These are phyloP conservation scores for Eristalis pertinax DNA, from an alignment of 2,888 invertebrate genomes.

Conservation along the genomic window DNA sequence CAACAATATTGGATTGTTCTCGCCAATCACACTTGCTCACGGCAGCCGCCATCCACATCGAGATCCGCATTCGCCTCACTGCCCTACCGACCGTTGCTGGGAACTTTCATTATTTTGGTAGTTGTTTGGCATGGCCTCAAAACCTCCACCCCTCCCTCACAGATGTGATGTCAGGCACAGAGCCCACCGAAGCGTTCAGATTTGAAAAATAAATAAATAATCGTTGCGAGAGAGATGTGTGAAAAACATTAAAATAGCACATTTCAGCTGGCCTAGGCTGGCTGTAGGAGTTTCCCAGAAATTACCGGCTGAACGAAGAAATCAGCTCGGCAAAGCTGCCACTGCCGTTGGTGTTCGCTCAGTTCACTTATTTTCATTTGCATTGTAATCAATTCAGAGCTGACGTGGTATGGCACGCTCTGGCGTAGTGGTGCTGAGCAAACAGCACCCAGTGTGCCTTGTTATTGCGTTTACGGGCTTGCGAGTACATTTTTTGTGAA, in stretches of 20 bases:
- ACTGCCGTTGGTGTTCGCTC: neutral
- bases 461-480: constrained; percentile 25
- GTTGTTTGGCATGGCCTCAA: constrained; percentile 19
- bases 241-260: constrained; percentile 62
- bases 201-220: constrained; percentile 70
- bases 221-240: constrained; percentile 52
- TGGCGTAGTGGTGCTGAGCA: constrained; percentile 17
- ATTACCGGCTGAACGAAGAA: constrained; percentile 26
- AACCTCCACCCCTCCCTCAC: neutral
- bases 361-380: constrained; percentile 62
- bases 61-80: neutral
- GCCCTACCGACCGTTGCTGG: neutral
- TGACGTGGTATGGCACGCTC: constrained; percentile 2
- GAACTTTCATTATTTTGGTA: constrained; percentile 57
- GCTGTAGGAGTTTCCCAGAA: constrained; percentile 17
- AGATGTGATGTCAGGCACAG: constrained; percentile 11
- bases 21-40: neutral
- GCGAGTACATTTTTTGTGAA: neutral
- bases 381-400: constrained; percentile 68
- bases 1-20: neutral
- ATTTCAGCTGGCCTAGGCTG: constrained; percentile 13
- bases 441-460: constrained; percentile 32
- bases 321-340: constrained; percentile 29
- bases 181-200: constrained; percentile 47
- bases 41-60: neutral